Evolutionary conservation across 2,113 vertebrate species (phyloP).

Genomic region (Noturus placidus): DNA sequence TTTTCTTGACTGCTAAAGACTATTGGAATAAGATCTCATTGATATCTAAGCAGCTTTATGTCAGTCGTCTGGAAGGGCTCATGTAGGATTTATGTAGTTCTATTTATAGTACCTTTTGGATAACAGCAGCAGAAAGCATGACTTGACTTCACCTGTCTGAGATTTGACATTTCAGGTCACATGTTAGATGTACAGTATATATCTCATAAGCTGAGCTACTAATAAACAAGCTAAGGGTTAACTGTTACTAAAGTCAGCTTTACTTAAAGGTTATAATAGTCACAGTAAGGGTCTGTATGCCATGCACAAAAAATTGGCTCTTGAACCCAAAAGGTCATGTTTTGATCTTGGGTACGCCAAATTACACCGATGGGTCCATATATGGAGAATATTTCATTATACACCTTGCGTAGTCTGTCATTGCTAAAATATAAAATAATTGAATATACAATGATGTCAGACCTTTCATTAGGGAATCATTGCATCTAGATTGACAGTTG

Average conservation of each 20-base stretch:
- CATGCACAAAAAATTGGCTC: background rate
- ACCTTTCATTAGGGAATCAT: background rate
- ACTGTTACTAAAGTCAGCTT: background rate
- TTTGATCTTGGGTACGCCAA: background rate
- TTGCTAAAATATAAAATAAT: background rate
- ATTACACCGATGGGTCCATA: background rate
- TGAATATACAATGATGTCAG: background rate
- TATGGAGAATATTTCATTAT: background rate
- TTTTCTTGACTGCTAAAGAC: background rate
- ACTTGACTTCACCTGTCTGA: background rate
- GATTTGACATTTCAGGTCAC: background rate
- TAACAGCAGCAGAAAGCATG: background rate
- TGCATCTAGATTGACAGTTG: background rate
- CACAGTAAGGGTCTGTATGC: background rate
- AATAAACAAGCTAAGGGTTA: background rate
- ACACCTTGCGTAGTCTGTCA: too few species aligned
- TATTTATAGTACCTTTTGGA: background rate
- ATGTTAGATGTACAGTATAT: background rate
- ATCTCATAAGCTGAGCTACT: background rate
- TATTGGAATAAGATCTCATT: background rate
- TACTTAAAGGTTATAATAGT: background rate
- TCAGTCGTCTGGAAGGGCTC: background rate
- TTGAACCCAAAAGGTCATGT: conserved; percentile 20
- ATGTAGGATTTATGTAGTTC: background rate
- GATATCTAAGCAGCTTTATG: background rate